Conservation (phyloP, 2,113 vertebrate species). For the Orthonyx spaldingii region DNA sequence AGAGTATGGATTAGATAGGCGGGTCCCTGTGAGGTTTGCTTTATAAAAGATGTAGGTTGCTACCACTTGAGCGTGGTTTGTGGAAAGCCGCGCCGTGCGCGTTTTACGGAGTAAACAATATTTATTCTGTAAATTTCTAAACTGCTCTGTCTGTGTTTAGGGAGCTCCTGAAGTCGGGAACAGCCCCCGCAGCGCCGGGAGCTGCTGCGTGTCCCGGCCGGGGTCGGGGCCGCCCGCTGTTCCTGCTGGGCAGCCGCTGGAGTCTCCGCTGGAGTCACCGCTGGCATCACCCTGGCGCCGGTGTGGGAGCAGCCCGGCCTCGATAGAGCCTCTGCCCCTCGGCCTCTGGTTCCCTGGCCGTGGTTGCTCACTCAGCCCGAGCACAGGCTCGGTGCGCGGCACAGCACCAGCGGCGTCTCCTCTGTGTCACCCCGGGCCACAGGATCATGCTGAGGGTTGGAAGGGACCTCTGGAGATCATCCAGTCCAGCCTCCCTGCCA, state of each 20-base stretch:
- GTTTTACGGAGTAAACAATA: fast-evolving
- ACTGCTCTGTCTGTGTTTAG: neutral
- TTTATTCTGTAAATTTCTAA: neutral
- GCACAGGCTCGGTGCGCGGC: neutral
- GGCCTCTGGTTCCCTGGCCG: neutral
- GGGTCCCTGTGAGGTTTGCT: neutral
- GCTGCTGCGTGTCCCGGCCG: too few species aligned
- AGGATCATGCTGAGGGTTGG: neutral
- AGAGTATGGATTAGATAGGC: neutral
- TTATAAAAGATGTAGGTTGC: too few species aligned
- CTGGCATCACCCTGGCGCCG: neutral
- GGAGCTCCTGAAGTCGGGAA: neutral
- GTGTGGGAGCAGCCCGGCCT: neutral
- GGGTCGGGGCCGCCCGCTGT: fast-evolving
- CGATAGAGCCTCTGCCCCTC: neutral
- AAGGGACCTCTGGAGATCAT: neutral
- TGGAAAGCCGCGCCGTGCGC: fast-evolving
- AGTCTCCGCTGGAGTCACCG: neutral
- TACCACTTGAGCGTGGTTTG: neutral
- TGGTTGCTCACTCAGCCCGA: neutral
- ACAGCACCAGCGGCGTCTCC: too few species aligned
- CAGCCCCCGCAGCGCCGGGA: neutral
- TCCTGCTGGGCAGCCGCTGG: too few species aligned
- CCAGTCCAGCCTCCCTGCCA: neutral
- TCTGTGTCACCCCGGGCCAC: fast-evolving